These are phyloP conservation scores for Amphipyra berbera DNA, from an alignment of 2,888 invertebrate species.

Conservation along the genomic window DNA sequence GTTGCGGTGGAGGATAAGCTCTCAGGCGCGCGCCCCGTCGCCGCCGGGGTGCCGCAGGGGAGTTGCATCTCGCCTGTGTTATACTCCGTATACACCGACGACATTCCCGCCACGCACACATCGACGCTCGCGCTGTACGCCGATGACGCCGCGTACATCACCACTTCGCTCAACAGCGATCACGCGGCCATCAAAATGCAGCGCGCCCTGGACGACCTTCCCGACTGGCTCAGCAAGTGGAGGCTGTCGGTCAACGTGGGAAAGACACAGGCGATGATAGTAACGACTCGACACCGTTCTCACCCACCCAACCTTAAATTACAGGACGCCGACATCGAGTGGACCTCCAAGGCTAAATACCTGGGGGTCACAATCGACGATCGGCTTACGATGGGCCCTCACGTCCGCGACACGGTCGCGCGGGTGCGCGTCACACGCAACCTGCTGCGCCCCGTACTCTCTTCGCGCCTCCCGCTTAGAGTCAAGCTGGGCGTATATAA, in stretches of 20 bases:
- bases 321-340: slow-evolving; percentile 20
- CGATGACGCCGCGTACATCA: slow-evolving; percentile 23
- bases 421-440: slow-evolving; percentile 17
- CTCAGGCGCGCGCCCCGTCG: slow-evolving; percentile 29
- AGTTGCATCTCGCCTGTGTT: slow-evolving; percentile 26
- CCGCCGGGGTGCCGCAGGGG: slow-evolving; percentile 51
- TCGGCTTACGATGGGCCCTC: slow-evolving; percentile 38
- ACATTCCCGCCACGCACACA: slow-evolving; percentile 35
- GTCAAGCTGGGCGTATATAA: slow-evolving; percentile 50
- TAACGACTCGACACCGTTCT: neutral
- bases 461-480: slow-evolving; percentile 39
- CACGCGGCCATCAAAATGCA: slow-evolving; percentile 7
- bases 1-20: slow-evolving; percentile 37
- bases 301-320: slow-evolving; percentile 7
- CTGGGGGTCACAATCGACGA: slow-evolving; percentile 50
- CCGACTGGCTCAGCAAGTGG: neutral
- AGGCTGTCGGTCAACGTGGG: slow-evolving; percentile 33
- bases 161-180: neutral
- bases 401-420: slow-evolving; percentile 23
- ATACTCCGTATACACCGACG: slow-evolving; percentile 48
- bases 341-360: slow-evolving; percentile 36
- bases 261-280: slow-evolving; percentile 42
- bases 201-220: slow-evolving; percentile 1
- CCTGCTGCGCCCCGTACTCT: slow-evolving; percentile 37
- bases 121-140: slow-evolving; percentile 46